These are phyloP conservation scores for Cottus gobio DNA, from an alignment of 2,113 vertebrate species.

Conservation along the genomic window DNA sequence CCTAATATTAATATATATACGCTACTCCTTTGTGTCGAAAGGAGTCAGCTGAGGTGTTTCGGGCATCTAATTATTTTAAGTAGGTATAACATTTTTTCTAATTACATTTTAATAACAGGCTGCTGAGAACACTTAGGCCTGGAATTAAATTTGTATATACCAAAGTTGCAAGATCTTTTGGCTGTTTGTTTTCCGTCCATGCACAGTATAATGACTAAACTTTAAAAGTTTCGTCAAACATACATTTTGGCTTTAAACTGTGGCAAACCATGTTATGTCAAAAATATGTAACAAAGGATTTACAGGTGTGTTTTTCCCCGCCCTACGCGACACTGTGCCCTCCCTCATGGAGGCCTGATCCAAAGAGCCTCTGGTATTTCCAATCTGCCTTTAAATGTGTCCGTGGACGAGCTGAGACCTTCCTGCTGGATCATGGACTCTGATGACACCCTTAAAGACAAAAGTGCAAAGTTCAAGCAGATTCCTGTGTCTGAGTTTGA, in stretches of 20 bases:
- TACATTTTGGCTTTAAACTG: neutral
- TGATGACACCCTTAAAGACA: neutral
- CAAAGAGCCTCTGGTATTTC: neutral
- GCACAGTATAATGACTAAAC: neutral
- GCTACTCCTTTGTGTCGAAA: too few species aligned
- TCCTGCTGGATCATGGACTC: neutral
- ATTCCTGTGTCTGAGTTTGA: constrained; percentile 16
- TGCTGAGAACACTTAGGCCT: neutral
- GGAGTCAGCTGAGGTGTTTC: too few species aligned
- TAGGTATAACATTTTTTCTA: neutral
- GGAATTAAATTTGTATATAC: neutral
- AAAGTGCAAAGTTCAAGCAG: neutral
- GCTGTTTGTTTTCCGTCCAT: neutral
- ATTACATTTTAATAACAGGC: neutral
- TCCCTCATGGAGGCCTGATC: neutral
- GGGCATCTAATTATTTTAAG: too few species aligned
- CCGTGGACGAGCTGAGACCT: neutral
- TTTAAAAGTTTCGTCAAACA: neutral
- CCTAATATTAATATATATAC: too few species aligned
- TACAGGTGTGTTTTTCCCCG: neutral
- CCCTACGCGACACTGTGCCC: neutral
- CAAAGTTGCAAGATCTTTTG: neutral
- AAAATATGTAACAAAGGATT: neutral
- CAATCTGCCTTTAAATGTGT: neutral
- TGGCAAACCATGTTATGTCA: neutral